Evolutionary conservation across 2,888 invertebrate genomes (phyloP), one percentile per base, ranked within the genome.

Genomic region (Auanema sp.): DNA sequence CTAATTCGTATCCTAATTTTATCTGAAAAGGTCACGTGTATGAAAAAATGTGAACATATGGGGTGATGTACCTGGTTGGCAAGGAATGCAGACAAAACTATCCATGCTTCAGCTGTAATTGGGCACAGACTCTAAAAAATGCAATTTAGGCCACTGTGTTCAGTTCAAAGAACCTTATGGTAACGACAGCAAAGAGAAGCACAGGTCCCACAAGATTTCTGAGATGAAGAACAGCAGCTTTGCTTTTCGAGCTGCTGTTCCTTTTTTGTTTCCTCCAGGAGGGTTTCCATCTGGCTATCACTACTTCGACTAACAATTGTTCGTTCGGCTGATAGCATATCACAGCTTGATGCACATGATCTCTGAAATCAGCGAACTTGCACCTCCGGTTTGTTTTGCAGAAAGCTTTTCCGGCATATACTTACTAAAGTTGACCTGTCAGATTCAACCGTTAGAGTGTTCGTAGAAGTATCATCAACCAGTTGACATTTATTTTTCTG

Each of bases 51-150:
- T 3, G 16, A 16, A 5, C 4, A 47, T 47, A 6, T 23, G 23
- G 41, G n/a, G 14, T 18, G 8, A 25, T 58, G 12, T 60, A 64
- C 60, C 60, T 73, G 73, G 65, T 73, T 73, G 8, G 73, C 73
- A 11, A 73, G 64, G 53, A 67, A 73, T 1, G 73, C 73, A 4
- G 73, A 73, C 16, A 73, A 51, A 12, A 68, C 73, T 0, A 73
- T 54, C 73, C 73, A 73, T 8, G 73, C 71, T 62, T 73, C 73
- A 12, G 70, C 66, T 12, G 73, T 71, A 10, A 73, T 73, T 1
- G 73, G 73, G 33, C 73, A 73, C 33, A 73, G 41, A 10, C 66
- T 66, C 24, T 71, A 53, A 42, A 58, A 44, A 41, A 42, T n/a
- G 40, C 25, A 42, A 21, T 40, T 42, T 4, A 14, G 16, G 21